phyloP scores from a whole-genome alignment of 2,797 vertebrate species.

The Eidolon dupreanum region DNA sequence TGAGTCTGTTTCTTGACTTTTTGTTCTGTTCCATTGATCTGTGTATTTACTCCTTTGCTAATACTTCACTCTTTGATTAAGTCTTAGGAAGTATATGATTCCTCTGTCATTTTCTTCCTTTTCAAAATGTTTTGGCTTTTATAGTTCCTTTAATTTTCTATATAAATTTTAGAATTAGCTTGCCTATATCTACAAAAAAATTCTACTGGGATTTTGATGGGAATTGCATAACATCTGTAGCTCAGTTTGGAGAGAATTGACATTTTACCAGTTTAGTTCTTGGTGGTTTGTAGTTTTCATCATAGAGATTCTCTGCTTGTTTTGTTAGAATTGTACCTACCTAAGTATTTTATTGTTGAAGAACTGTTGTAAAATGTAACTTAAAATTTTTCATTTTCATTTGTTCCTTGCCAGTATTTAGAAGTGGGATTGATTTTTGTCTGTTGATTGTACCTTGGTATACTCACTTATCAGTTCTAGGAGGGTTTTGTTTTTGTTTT shows the following conservation, averaged over 20 bases:
- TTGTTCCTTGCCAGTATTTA: background rate
- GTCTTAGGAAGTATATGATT: background rate
- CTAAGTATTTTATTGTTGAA: background rate
- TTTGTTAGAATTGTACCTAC: background rate
- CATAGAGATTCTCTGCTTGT: background rate
- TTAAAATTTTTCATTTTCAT: background rate
- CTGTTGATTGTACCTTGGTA: background rate
- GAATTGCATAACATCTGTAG: background rate
- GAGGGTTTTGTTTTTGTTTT: background rate
- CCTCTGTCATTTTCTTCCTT: background rate
- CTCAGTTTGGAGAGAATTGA: background rate
- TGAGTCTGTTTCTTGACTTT: background rate
- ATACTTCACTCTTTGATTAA: background rate
- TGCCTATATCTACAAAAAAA: background rate
- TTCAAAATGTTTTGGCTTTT: background rate
- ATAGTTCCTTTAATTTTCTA: background rate
- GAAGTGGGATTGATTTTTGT: background rate
- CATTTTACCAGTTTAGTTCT: background rate
- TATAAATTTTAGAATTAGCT: background rate
- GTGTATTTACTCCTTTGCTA: background rate
- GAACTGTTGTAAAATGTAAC: background rate
- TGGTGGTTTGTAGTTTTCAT: background rate
- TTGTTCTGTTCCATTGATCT: background rate
- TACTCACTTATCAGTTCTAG: background rate
- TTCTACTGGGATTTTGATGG: background rate